Percentiles rank a stretch among this genome's conserved stretches.
Conservation (phyloP, 2,888 invertebrate genomes). For the Leistus spinibarbis region DNA sequence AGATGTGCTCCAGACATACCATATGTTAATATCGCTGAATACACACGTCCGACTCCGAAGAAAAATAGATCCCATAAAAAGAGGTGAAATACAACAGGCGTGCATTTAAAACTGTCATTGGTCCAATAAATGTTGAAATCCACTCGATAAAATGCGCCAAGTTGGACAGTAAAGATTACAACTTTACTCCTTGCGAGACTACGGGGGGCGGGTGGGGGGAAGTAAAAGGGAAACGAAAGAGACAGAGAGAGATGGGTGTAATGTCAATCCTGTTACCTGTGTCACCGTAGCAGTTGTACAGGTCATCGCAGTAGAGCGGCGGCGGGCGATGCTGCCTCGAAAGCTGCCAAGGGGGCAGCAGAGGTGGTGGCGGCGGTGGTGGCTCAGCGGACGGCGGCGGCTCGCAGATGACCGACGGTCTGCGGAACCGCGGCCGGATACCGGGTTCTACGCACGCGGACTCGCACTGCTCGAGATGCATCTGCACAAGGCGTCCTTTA, state of each 20-base stretch:
- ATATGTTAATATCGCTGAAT: background rate
- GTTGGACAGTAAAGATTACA: conserved; percentile 40
- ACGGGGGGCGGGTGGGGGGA: background rate
- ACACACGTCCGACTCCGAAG: background rate
- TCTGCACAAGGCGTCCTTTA: conserved; percentile 30
- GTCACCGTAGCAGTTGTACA: background rate
- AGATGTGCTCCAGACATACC: too few species aligned
- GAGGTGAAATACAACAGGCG: conserved; percentile 5
- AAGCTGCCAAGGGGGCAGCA: background rate
- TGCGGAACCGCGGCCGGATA: conserved; percentile 44
- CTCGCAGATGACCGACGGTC: conserved; percentile 44
- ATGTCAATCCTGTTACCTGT: conserved; percentile 20
- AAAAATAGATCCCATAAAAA: conserved; percentile 18
- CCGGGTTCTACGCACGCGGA: conserved; percentile 46
- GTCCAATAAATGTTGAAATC: conserved; percentile 38
- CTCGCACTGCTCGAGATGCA: conserved; percentile 49
- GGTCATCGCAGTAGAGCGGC: background rate
- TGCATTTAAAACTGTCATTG: conserved; percentile 39
- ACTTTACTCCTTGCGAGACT: conserved; percentile 24
- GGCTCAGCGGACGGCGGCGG: conserved; percentile 14
- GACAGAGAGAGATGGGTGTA: background rate
- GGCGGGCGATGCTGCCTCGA: background rate
- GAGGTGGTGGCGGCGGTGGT: background rate
- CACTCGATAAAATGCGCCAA: conserved; percentile 37
- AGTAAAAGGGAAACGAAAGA: background rate